phyloP scores from a whole-genome alignment of 2,888 invertebrate genomes.

The Tinea pellionella region DNA sequence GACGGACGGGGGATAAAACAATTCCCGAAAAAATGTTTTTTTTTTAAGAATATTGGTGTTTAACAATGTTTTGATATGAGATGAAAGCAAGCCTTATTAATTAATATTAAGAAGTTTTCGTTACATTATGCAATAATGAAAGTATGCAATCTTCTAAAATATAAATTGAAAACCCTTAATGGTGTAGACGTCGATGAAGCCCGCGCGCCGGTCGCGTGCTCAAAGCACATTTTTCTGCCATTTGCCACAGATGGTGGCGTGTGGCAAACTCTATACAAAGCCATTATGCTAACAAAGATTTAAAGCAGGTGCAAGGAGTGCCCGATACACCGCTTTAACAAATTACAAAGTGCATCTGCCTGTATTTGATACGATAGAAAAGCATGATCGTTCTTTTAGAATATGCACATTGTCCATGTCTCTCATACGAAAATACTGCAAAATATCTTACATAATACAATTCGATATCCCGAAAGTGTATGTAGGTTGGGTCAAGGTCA shows the following conservation, averaged over 20 bases:
- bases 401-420: not conserved
- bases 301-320: constrained; percentile 6
- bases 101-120: too few relatives aligned
- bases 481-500: not conserved
- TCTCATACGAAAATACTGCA: not conserved
- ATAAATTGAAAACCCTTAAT: not conserved
- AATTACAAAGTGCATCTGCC: not conserved
- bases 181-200: not conserved
- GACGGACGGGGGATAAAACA: too few relatives aligned
- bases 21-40: too few relatives aligned
- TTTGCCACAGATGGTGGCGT: constrained; percentile 1
- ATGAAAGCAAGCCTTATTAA: too few relatives aligned
- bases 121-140: too few relatives aligned
- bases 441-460: not conserved
- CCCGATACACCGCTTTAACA: not conserved
- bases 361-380: not conserved
- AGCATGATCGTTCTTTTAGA: too few relatives aligned
- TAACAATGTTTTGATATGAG: too few relatives aligned
- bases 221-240: not conserved
- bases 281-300: not conserved
- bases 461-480: not conserved
- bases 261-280: not conserved
- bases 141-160: not conserved
- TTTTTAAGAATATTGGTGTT: too few relatives aligned
- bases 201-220: not conserved